These are phyloP conservation scores for Drosophila suzukii DNA, from an alignment of 1,140 invertebrate species.

Conservation along the genomic window DNA sequence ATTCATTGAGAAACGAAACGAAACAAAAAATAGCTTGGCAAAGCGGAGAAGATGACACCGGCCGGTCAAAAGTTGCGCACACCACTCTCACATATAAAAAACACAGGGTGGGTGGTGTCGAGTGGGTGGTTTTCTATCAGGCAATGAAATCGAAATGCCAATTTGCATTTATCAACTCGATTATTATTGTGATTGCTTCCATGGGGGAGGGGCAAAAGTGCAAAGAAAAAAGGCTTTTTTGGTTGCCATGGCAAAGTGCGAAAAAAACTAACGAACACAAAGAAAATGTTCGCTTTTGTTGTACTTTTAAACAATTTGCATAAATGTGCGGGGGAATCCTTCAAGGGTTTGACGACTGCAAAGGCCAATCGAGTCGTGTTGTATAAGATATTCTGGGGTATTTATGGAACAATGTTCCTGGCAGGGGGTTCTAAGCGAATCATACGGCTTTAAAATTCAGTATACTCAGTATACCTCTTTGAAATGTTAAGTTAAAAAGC, in stretches of 20 bases:
- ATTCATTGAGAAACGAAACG: constrained; percentile 74
- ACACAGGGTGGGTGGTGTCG: constrained; percentile 22
- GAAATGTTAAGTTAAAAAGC: no score
- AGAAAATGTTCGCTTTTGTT: constrained; percentile 23
- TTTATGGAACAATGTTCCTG: constrained; percentile 5
- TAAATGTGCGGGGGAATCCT: constrained; percentile 29
- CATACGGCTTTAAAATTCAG: background rate
- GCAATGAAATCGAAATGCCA: constrained; percentile 51
- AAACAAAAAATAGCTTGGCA: constrained; percentile 52
- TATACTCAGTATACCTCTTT: no score
- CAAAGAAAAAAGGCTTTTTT: constrained; percentile 13
- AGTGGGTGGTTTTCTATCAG: constrained; percentile 17
- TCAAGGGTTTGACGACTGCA: constrained; percentile 27
- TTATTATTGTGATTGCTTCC: constrained; percentile 35
- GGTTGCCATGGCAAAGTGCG: constrained; percentile 41
- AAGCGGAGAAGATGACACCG: constrained; percentile 71
- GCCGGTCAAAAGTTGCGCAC: constrained; percentile 63
- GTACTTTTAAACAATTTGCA: constrained; percentile 47
- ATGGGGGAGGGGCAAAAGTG: background rate
- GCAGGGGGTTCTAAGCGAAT: constrained; percentile 1
- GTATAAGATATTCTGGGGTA: constrained; percentile 28
- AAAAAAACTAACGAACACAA: constrained; percentile 12
- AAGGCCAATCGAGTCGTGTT: constrained; percentile 32
- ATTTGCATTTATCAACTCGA: constrained; percentile 49
- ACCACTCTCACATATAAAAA: constrained; percentile 11